A percentile compares a stretch with the other conserved stretches of the same genome.
Conservation (phyloP, 1,140 invertebrate genomes). For the Trichonephila clavata region DNA sequence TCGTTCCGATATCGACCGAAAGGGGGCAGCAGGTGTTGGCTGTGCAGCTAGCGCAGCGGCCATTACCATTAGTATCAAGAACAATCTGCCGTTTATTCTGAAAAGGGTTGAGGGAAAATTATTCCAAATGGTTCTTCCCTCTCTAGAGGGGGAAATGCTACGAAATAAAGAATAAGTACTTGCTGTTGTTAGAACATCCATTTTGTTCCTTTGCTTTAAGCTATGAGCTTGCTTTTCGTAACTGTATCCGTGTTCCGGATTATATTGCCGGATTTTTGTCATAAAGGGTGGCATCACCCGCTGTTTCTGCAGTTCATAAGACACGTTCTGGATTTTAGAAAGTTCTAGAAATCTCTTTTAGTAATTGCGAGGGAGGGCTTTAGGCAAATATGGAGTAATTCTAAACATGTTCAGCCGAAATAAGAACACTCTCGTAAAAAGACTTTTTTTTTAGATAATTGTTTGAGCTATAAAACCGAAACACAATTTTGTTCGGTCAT, state of each 20-base stretch:
- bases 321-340: constrained; percentile 16
- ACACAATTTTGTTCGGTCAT: neutral
- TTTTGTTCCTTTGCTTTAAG: constrained; percentile 1
- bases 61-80: constrained; percentile 67
- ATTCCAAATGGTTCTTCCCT: constrained; percentile 65
- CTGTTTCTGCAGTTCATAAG: constrained; percentile 32
- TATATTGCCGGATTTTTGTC: constrained; percentile 35
- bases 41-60: constrained; percentile 34
- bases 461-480: neutral
- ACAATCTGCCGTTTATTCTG: constrained; percentile 71
- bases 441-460: neutral
- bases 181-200: constrained; percentile 27
- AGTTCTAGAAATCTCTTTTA: neutral
- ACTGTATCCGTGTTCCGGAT: neutral
- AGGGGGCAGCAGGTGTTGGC: constrained; percentile 71
- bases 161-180: constrained; percentile 63
- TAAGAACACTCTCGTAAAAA: neutral
- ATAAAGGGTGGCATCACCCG: constrained; percentile 4
- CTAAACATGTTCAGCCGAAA: neutral
- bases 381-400: neutral
- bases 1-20: constrained; percentile 65
- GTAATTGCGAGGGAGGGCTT: neutral
- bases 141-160: constrained; percentile 10
- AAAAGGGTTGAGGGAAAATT: constrained; percentile 56
- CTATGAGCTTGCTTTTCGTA: neutral